These are phyloP conservation scores for Ormyrus thymus DNA, from an alignment of 2,888 invertebrate species.

Conservation along the genomic window DNA sequence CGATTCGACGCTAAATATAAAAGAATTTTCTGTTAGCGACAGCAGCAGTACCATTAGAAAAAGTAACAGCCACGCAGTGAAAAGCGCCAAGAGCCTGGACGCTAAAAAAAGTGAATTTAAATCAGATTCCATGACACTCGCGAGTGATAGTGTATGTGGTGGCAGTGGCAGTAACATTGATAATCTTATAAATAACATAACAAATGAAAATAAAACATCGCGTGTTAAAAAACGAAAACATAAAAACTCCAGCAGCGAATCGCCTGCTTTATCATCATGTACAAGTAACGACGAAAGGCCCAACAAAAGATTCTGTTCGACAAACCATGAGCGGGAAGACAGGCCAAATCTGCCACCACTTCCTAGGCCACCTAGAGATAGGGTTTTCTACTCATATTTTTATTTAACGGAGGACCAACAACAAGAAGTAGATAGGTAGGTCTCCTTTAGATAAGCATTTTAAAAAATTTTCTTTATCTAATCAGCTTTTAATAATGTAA, in stretches of 20 bases:
- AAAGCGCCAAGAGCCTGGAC: conserved; percentile 30
- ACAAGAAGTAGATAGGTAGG: conserved; percentile 80
- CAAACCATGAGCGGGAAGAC: conserved; percentile 82
- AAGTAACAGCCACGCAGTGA: neutral
- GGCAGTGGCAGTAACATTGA: conserved; percentile 5
- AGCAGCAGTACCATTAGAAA: neutral
- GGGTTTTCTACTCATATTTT: conserved; percentile 84
- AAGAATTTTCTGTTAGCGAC: no score
- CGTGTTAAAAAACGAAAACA: neutral
- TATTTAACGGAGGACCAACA: conserved; percentile 81
- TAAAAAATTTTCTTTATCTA: no score
- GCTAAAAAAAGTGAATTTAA: conserved; percentile 29
- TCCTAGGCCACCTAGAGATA: conserved; percentile 70
- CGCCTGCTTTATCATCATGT: no score
- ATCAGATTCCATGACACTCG: neutral
- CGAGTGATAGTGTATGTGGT: conserved; percentile 4
- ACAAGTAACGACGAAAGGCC: no score
- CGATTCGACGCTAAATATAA: conserved; percentile 39
- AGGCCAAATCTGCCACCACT: conserved; percentile 67
- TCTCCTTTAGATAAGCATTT: neutral
- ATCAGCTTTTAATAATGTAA: no score
- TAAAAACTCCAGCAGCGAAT: no score
- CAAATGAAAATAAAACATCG: neutral
- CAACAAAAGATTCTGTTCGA: conserved; percentile 70
- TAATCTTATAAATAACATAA: neutral